A percentile compares a stretch with the other conserved stretches of the same genome.
Conservation (phyloP, 2,888 invertebrate genomes). For the Drosophila sordidapex region DNA sequence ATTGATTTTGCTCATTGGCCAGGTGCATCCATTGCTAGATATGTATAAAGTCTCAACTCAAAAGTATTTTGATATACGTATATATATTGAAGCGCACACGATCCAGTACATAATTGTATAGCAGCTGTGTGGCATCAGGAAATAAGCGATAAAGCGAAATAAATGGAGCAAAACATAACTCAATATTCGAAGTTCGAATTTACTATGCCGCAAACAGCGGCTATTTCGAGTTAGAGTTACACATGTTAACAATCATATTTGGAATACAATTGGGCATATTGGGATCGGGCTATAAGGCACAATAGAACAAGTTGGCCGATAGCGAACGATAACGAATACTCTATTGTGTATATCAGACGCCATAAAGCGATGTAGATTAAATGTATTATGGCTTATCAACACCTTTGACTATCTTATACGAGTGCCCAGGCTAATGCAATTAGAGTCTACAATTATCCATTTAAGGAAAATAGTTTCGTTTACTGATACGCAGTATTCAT, state of each 20-base stretch:
- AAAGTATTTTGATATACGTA: background rate
- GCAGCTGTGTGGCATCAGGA: background rate
- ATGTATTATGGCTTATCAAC: constrained; percentile 10
- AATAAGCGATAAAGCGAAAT: background rate
- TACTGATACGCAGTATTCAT: background rate
- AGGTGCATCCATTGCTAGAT: background rate
- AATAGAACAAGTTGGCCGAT: background rate
- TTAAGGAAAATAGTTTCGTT: constrained; percentile 12
- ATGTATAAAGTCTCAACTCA: background rate
- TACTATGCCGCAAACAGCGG: background rate
- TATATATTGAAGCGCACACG: background rate
- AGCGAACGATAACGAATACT: background rate
- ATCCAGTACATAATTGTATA: background rate
- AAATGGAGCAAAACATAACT: background rate
- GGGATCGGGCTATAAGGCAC: background rate
- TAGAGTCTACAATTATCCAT: constrained; percentile 7
- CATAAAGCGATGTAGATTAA: constrained; percentile 2
- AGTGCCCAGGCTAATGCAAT: background rate
- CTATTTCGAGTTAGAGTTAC: background rate
- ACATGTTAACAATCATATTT: background rate
- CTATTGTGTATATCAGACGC: background rate
- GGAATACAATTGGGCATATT: background rate
- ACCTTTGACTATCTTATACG: background rate
- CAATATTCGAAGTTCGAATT: background rate
- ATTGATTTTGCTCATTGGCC: background rate